Conservation (phyloP, 2,113 vertebrate genomes). For the Calidris pugnax region DNA sequence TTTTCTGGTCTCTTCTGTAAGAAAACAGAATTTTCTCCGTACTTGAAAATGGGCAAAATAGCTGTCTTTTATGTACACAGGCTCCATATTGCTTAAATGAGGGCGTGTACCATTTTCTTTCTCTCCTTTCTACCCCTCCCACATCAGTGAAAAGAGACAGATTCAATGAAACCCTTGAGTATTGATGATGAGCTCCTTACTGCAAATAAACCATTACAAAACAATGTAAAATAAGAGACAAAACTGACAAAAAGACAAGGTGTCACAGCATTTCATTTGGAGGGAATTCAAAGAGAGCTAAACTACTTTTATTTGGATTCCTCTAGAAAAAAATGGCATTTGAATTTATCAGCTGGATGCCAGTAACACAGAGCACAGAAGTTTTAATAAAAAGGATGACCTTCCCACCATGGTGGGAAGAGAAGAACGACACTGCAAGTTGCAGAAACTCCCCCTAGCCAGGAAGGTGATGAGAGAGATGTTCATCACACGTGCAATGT, state of each 20-base stretch:
- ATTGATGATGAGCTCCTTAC: neutral
- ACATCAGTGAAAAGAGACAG: neutral
- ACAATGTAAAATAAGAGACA: neutral
- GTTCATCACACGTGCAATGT: neutral
- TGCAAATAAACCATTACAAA: neutral
- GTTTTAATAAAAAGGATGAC: neutral
- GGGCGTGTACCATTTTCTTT: neutral
- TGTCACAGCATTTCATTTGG: neutral
- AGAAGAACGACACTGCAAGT: neutral
- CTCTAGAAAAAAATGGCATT: neutral
- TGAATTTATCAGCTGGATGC: neutral
- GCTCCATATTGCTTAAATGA: neutral
- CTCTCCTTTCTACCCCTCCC: neutral
- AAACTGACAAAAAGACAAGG: neutral
- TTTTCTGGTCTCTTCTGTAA: neutral
- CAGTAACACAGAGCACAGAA: neutral
- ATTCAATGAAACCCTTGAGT: neutral
- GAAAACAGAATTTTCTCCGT: neutral
- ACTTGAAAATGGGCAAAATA: neutral
- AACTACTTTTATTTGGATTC: neutral
- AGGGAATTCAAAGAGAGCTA: neutral
- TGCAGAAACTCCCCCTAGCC: neutral
- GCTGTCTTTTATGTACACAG: neutral
- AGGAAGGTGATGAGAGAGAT: neutral
- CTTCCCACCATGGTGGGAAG: neutral